Evolutionary conservation across 2,113 vertebrate species (phyloP).

Genomic region (Crypturellus undulatus): DNA sequence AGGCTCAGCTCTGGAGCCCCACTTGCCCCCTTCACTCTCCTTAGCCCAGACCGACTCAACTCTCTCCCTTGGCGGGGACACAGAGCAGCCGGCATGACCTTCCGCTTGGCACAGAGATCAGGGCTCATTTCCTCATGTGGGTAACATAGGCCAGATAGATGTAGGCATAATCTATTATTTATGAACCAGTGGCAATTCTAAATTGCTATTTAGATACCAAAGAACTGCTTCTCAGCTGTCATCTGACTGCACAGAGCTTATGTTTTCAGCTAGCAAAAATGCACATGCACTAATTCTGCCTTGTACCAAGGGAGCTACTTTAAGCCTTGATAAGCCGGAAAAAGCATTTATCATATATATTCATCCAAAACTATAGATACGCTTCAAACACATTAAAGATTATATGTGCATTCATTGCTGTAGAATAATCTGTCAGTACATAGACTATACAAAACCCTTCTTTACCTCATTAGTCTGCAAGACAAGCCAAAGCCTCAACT

Average conservation of each 20-base stretch:
- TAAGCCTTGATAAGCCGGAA: background rate
- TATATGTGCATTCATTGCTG: background rate
- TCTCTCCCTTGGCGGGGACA: background rate
- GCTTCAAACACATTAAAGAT: background rate
- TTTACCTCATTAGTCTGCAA: background rate
- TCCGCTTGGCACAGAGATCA: background rate
- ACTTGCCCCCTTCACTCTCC: background rate
- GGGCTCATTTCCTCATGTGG: background rate
- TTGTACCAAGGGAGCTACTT: background rate
- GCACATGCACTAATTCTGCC: background rate
- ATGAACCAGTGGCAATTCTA: background rate
- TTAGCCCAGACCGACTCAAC: background rate
- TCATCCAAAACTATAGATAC: background rate
- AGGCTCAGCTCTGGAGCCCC: background rate
- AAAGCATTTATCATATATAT: background rate
- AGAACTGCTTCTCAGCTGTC: background rate
- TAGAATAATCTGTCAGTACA: background rate
- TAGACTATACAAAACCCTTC: background rate
- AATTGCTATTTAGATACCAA: background rate
- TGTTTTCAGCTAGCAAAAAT: slow-evolving; percentile 51
- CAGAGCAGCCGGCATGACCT: background rate
- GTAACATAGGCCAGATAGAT: background rate
- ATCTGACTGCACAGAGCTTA: background rate
- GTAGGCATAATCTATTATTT: slow-evolving; percentile 21
- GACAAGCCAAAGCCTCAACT: background rate